Base-by-base conservation (phyloP, 2,113 vertebrate species). In the Osmerus eperlanus region DNA sequence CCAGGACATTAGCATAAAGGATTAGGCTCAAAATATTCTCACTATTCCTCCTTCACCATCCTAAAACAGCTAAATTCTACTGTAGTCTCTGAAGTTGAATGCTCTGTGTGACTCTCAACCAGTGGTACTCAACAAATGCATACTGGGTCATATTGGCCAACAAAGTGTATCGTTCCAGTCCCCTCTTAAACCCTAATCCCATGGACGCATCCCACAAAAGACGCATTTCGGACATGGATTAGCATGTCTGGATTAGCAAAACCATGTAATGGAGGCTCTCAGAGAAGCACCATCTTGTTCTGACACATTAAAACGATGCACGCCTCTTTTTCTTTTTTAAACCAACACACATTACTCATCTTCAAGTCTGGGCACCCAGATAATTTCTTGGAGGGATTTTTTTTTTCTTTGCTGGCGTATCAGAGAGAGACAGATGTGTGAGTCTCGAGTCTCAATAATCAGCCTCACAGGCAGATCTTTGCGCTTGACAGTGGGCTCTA, bases 171-270 rank as follows among this genome's bases (percentile, higher is more conserved):
- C 55, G n/a, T 56, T 56, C 23, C 66, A 60, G 53, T 71, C 63
- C 21, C 74, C 56, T 77, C 65, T 67, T 60, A 67, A 36, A 55
- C 71, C 53, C 29, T 77, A 80, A 78, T 81, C 65, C 76, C 54
- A 65, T 77, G 59, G 59, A n/a, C n/a, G n/a, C n/a, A n/a, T n/a
- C n/a, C n/a, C n/a, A 77, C 71, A 85, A 82, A 83, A 75, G 73
- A 59, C 14, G 11, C 65, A 74, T 81, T 82, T 83, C 74, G 77
- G 54, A 81, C 76, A 76, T 56, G 78, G 76, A 83, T 86, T 83
- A 86, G 77, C 83, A 79, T 82, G 81, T 82, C 71, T 78, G 80
- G 79, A 83, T 87, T 83, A 80, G 81, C 66, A 68, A 71, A 82
- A 65, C 78, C 77, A 64, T 82, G 82, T 89, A 83, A 86, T 83